Base-by-base conservation (phyloP, 2,888 invertebrate species). In the Drosophila tripunctata region DNA sequence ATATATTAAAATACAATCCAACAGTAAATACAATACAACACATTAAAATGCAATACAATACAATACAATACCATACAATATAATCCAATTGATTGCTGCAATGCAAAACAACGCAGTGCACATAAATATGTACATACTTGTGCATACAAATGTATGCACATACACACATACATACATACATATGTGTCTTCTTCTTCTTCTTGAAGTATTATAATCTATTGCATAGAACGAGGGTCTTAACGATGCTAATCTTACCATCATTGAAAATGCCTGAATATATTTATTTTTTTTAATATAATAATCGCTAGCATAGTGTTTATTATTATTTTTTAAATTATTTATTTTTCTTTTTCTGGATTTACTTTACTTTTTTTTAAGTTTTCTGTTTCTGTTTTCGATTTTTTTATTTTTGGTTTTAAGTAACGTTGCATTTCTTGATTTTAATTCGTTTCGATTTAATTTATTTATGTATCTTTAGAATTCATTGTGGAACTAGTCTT, bases 1-100 rank as follows among this genome's bases (percentile, higher is more conserved):
- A 83, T 58, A 48, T 81, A 79, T 79, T 86, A 76, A 81, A 85
- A 85, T 81, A 85, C 83, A 85, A 82, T 80, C 80, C 87, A 88
- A 89, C 88, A 88, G 79, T 84, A 78, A 88, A 89, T 87, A 88
- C 86, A 85, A 82, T 74, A 82, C 75, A 84, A 79, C 79, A 84
- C 80, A 88, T 82, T 87, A 78, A 79, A 88, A 78, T 78, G 76
- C 79, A 88, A 83, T 88, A 75, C 84, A 86, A 75, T 78, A 61
- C 60, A 67, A 67, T 75, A 63, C 65, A 57, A 68, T 76, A 60
- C 66, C 60, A 62, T 81, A 63, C 55, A 65, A 67, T 78, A 57
- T 52, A 66, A 66, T 72, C 56, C 68, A 72, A 74, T 72, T 35
- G 48, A 36, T 36, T 36, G 33, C 58, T 62, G 70, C 67, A 71